A percentile compares a stretch with the other conserved stretches of the same genome.
These are phyloP conservation scores for Nothobranchius furzeri DNA, from an alignment of 2,113 vertebrate genomes.

Conservation along the genomic window DNA sequence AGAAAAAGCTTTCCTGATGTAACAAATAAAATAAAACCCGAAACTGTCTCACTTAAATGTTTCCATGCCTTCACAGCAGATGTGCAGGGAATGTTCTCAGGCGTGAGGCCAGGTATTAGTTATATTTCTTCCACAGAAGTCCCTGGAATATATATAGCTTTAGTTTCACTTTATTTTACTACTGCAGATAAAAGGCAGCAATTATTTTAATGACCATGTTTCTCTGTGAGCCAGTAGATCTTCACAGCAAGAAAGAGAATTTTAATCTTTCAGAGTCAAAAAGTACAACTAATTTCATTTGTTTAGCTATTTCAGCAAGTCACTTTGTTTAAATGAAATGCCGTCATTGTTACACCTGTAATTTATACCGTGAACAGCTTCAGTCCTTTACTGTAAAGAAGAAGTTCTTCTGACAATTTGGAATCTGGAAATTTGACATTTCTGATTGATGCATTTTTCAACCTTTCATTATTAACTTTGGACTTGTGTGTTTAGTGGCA, in stretches of 20 bases:
- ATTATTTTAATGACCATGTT: background rate
- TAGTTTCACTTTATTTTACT: background rate
- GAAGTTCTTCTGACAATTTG: background rate
- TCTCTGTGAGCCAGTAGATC: background rate
- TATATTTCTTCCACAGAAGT: background rate
- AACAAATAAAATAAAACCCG: background rate
- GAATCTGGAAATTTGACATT: background rate
- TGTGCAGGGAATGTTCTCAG: constrained; percentile 1
- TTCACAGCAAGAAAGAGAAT: background rate
- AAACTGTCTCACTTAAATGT: background rate
- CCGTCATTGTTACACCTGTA: background rate
- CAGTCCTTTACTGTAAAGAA: background rate
- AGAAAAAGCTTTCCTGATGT: background rate
- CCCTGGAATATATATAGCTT: background rate
- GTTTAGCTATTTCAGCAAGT: background rate
- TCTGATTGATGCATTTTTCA: too few species aligned
- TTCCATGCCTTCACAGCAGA: background rate
- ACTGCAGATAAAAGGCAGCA: background rate
- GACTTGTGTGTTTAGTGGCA: too few species aligned
- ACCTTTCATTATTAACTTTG: too few species aligned
- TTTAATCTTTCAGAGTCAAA: background rate
- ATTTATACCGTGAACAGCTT: background rate
- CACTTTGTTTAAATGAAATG: background rate
- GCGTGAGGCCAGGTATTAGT: background rate
- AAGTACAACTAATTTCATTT: background rate